Base-by-base conservation (phyloP, 1,140 invertebrate genomes). In the Philopotamus ludificatus region DNA sequence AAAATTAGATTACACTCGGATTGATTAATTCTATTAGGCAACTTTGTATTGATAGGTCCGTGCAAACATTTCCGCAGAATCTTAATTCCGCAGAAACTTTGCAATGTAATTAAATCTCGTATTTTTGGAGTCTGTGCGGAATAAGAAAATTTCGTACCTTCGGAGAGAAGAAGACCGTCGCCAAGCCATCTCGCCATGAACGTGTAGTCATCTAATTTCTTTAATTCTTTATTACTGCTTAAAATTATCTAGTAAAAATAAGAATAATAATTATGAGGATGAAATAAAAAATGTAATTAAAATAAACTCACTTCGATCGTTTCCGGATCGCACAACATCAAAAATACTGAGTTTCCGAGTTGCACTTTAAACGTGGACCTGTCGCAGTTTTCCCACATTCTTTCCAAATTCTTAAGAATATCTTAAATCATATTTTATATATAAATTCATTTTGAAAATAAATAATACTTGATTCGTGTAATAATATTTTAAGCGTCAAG, bases 181-280 rank as follows among this genome's bases (percentile, higher is more conserved):
- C 67, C 67, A 12, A 72, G 47, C 71, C 71, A 70, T 12, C 50
- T n/a, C 1, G 3, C 15, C 0, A 73, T 42, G 54, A 74, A 47
- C 74, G 73, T 62, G 71, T 74, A 60, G 53, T 74, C 26, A 66
- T 64, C 42, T 67, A 71, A 67, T 72, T 74, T 67, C 18, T 55
- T 47, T 20, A 70, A 39, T 44, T 70, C 65, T 34, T 61, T 63
- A 10, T 63, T 70, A 49, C 23, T 66, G 10, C 54, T 41, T 8
- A 70, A 34, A 4, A 69, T 12, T 18, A 57, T 44, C 65, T 70
- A 22, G 34, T n/a, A n/a, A 49, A 26, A 39, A 59, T 23, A 25
- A 60, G 4, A 41, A 25, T 28, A 53, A 2, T 3, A 53, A n/a
- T 21, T 3, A 51, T 26, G 18, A 21, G 23, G 3, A 49, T n/a